Percentiles rank a stretch among this genome's conserved stretches.
phyloP scores from a whole-genome alignment of 2,888 invertebrate species.

The Lottia gigantea region DNA sequence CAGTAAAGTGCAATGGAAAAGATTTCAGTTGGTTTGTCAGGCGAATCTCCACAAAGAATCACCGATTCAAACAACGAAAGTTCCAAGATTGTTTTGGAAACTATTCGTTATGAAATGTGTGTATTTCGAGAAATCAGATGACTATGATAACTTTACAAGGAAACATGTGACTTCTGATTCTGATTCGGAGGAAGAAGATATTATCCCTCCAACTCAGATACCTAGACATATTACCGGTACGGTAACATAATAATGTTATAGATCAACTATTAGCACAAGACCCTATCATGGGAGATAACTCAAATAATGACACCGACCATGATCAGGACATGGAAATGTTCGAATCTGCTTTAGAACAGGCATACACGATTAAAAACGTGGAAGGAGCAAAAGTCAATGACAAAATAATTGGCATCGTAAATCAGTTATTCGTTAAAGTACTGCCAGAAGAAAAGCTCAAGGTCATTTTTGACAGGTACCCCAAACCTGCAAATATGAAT shows the following conservation, averaged over 20 bases:
- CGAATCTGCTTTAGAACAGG: neutral
- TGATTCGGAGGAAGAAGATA: neutral
- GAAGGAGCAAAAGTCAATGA: neutral
- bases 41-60: too few species aligned
- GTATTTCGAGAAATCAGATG: too few species aligned
- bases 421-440: neutral
- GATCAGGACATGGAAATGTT: neutral
- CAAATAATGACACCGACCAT: neutral
- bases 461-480: neutral
- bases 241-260: neutral
- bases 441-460: conserved; percentile 1
- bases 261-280: neutral
- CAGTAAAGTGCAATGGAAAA: too few species aligned
- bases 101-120: too few species aligned
- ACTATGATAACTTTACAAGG: too few species aligned
- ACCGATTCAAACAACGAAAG: too few species aligned
- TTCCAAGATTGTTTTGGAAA: too few species aligned
- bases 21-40: too few species aligned
- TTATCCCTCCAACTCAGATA: neutral
- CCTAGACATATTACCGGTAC: neutral
- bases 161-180: neutral
- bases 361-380: neutral
- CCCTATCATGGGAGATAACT: neutral
- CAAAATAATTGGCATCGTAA: neutral
- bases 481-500: neutral